A percentile compares a stretch with the other conserved stretches of the same genome.
These are phyloP conservation scores for Apamea sordens DNA, from an alignment of 2,888 invertebrate genomes.

Conservation along the genomic window DNA sequence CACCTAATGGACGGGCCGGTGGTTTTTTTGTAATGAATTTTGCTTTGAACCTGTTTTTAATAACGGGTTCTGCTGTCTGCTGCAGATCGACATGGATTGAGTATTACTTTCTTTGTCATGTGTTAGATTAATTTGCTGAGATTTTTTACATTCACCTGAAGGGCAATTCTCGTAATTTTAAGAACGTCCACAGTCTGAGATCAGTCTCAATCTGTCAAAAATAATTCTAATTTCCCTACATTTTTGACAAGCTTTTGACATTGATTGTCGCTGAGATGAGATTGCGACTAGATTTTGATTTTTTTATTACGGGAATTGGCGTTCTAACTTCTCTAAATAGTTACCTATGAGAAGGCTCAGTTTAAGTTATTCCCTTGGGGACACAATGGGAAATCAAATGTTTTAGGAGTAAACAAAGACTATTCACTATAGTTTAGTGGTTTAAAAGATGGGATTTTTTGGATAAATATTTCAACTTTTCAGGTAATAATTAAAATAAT, in stretches of 20 bases:
- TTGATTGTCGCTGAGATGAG: too few relatives aligned
- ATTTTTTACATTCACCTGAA: not conserved
- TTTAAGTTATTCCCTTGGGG: not conserved
- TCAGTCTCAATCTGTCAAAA: too few relatives aligned
- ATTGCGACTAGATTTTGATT: too few relatives aligned
- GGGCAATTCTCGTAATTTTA: too few relatives aligned
- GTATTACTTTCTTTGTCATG: not conserved
- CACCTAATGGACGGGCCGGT: slow-evolving; percentile 8
- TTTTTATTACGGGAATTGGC: too few relatives aligned
- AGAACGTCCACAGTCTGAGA: too few relatives aligned
- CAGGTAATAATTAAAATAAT: not conserved
- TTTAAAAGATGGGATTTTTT: too few relatives aligned
- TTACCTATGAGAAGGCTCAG: too few relatives aligned
- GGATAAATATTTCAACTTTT: too few relatives aligned
- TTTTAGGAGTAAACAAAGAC: too few relatives aligned
- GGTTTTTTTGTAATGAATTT: slow-evolving; percentile 20
- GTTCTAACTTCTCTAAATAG: not conserved
- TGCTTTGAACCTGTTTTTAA: slow-evolving; percentile 22
- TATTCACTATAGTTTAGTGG: not conserved
- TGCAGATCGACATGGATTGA: not conserved
- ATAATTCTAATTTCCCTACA: too few relatives aligned
- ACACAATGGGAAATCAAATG: not conserved
- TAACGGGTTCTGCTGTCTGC: not conserved
- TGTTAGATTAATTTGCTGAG: not conserved
- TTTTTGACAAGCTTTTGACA: too few relatives aligned